These are phyloP conservation scores for Donacobius atricapilla DNA, from an alignment of 2,113 vertebrate genomes.

Conservation along the genomic window DNA sequence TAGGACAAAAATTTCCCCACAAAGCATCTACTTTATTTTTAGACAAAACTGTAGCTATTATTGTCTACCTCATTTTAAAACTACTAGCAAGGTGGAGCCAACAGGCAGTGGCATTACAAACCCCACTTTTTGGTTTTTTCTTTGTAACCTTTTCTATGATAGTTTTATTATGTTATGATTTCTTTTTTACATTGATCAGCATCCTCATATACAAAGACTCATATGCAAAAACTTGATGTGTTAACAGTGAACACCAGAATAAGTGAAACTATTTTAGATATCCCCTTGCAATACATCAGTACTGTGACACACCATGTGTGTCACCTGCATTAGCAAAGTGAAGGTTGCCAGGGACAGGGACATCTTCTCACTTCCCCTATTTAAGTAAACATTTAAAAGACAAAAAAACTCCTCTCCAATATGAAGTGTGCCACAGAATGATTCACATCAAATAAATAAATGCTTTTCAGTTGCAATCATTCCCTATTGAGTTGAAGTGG, in stretches of 20 bases:
- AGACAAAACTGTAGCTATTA: background rate
- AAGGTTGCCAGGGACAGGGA: background rate
- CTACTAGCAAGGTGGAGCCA: background rate
- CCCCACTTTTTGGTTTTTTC: background rate
- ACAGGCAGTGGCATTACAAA: background rate
- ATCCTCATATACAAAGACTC: background rate
- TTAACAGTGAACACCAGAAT: background rate
- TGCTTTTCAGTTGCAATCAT: slow-evolving; percentile 35
- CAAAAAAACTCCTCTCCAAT: background rate
- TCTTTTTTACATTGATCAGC: background rate
- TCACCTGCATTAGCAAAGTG: background rate
- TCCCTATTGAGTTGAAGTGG: slow-evolving; percentile 31
- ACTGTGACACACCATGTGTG: background rate
- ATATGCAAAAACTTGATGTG: background rate
- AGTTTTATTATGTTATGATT: background rate
- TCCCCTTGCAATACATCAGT: background rate
- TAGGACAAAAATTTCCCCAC: background rate
- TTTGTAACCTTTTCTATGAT: background rate
- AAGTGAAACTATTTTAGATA: background rate
- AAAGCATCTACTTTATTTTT: background rate
- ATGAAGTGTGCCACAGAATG: background rate
- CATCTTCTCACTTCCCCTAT: background rate
- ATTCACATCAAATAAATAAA: slow-evolving; percentile 39
- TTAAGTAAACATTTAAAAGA: background rate
- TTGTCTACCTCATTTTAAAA: background rate